These are phyloP conservation scores for Ascaphus truei DNA, from an alignment of 2,113 vertebrate species.

Conservation along the genomic window DNA sequence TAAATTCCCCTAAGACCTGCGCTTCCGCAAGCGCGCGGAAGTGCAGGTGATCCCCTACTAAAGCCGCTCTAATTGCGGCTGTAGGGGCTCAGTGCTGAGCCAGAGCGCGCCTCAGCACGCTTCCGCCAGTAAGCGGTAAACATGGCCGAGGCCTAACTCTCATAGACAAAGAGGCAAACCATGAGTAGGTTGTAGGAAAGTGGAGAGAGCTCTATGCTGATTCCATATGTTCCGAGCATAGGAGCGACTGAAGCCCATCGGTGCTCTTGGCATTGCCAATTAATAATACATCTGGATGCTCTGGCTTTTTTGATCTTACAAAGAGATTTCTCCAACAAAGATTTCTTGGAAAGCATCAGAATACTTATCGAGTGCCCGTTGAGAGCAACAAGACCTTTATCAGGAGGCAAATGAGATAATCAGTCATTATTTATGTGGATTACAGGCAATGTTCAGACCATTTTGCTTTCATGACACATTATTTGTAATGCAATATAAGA, in stretches of 20 bases:
- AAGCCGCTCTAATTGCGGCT: no score
- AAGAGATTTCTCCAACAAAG: background rate
- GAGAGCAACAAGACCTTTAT: background rate
- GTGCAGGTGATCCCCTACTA: no score
- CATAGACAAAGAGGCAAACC: no score
- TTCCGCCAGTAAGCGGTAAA: no score
- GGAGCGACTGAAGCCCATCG: background rate
- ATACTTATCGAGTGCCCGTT: background rate
- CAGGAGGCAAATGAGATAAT: background rate
- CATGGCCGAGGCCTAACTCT: no score
- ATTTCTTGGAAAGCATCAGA: background rate
- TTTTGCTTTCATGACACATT: background rate
- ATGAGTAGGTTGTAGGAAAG: background rate
- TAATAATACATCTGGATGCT: background rate
- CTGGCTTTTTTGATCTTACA: background rate
- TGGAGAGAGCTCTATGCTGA: background rate
- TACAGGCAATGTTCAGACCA: no score
- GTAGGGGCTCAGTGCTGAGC: no score
- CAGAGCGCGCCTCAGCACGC: no score
- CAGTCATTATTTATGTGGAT: background rate
- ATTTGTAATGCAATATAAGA: background rate
- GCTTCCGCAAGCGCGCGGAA: no score
- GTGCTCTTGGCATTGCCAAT: background rate
- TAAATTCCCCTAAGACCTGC: no score
- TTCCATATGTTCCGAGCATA: slow-evolving; percentile 8